These are phyloP conservation scores for Aptenodytes forsteri DNA, from an alignment of 2,113 vertebrate genomes.

Conservation along the genomic window DNA sequence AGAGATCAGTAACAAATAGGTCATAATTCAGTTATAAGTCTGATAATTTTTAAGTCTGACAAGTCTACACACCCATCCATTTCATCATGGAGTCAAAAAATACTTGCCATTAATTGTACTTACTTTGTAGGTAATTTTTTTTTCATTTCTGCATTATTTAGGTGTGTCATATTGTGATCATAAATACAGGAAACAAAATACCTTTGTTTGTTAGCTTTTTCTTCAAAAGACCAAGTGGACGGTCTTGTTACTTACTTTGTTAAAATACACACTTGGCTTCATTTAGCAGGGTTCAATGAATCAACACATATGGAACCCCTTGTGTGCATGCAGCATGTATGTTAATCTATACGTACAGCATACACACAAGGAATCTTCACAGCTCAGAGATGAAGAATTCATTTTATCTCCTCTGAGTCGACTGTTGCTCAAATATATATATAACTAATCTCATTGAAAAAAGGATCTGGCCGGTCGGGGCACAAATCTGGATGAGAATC, in stretches of 20 bases:
- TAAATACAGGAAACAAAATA: not conserved
- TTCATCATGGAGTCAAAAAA: not conserved
- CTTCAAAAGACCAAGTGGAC: not conserved
- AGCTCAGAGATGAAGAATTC: not conserved
- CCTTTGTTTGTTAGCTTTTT: not conserved
- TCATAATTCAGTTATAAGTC: not conserved
- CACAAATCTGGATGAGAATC: not conserved
- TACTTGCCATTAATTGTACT: not conserved
- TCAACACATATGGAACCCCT: not conserved
- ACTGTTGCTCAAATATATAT: not conserved
- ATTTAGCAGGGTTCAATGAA: not conserved
- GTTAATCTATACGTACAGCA: not conserved
- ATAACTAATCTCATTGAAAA: not conserved
- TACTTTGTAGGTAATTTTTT: not conserved
- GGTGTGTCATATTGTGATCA: not conserved
- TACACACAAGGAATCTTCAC: not conserved
- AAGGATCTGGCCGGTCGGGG: not conserved
- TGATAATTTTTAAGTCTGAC: not conserved
- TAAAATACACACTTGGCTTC: not conserved
- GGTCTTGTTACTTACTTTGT: not conserved
- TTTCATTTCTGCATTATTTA: not conserved
- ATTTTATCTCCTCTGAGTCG: not conserved
- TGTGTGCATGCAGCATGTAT: not conserved
- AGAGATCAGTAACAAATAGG: not conserved
- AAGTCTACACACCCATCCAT: not conserved